Evolutionary conservation across 2,888 invertebrate genomes (phyloP).

Genomic region (Elysia crispata): DNA sequence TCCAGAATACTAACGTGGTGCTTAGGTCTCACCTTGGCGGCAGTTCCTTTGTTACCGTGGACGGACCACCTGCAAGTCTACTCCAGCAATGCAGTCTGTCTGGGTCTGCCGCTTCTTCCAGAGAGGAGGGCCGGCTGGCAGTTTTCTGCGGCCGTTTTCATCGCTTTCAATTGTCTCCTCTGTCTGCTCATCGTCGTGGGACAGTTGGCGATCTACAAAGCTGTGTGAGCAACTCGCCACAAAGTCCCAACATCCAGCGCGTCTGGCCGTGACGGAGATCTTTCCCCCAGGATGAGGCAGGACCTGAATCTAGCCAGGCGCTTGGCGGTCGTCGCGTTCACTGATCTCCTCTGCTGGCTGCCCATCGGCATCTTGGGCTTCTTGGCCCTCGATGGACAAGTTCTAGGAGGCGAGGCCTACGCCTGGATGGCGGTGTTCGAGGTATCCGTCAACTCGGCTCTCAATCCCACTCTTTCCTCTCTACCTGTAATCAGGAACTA

Average conservation of each 20-base stretch:
- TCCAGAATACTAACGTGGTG: slow-evolving; percentile 59
- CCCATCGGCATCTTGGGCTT: slow-evolving; percentile 53
- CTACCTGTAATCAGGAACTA: not conserved
- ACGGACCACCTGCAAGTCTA: not conserved
- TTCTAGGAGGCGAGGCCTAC: slow-evolving; percentile 18
- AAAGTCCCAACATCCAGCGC: not conserved
- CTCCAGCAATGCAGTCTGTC: slow-evolving; percentile 10
- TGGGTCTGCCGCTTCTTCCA: not conserved
- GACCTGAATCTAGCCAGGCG: slow-evolving; percentile 65
- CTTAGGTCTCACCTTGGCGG: slow-evolving; percentile 10
- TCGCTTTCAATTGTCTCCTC: slow-evolving; percentile 66
- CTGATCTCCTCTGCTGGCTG: slow-evolving; percentile 69
- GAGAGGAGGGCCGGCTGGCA: not conserved
- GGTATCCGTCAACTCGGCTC: slow-evolving; percentile 39
- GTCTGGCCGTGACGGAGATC: not conserved
- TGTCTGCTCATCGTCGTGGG: slow-evolving; percentile 69
- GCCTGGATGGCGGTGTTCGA: slow-evolving; percentile 30
- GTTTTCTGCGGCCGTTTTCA: slow-evolving; percentile 53
- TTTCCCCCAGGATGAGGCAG: slow-evolving; percentile 45
- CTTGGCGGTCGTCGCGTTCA: slow-evolving; percentile 66
- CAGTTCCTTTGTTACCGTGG: not conserved
- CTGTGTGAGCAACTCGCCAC: not conserved
- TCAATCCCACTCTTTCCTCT: slow-evolving; percentile 43
- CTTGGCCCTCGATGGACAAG: slow-evolving; percentile 5
- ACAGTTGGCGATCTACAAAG: slow-evolving; percentile 70